phyloP scores from a whole-genome alignment of 92 coral and sea anemone species.

The Epizoanthus stellaris region DNA sequence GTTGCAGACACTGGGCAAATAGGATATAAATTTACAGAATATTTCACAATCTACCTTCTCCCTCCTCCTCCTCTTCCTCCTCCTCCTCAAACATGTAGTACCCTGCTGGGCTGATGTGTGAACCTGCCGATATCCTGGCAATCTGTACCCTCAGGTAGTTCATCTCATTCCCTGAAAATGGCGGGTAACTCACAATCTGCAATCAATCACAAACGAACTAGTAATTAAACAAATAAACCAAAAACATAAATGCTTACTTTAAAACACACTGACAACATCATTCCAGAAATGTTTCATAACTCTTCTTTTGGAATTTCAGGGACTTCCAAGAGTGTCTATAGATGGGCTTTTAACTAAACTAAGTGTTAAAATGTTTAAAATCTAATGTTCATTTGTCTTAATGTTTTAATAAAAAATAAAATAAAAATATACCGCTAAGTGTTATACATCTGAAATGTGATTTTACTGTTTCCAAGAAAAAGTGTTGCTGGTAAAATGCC shows the following conservation, averaged over 20 bases:
- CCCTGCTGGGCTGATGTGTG: slow-evolving; percentile 94
- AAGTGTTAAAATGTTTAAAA: too few relatives aligned
- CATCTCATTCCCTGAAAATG: slow-evolving; percentile 97
- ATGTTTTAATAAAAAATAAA: too few relatives aligned
- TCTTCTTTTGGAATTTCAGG: neutral
- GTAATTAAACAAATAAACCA: neutral
- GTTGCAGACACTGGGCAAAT: too few relatives aligned
- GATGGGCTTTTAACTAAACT: too few relatives aligned
- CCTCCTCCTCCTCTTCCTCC: slow-evolving; percentile 98
- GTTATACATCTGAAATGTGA: too few relatives aligned
- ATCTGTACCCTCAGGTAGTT: slow-evolving; percentile 96
- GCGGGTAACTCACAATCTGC: slow-evolving; percentile 93
- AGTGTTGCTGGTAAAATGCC: too few relatives aligned
- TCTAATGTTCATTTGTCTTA: too few relatives aligned
- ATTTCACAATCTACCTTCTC: slow-evolving; percentile 59
- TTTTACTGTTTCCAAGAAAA: too few relatives aligned
- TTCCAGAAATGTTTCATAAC: neutral
- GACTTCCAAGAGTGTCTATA: neutral
- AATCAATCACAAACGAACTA: neutral
- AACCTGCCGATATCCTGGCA: slow-evolving; percentile 92
- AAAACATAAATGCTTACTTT: neutral
- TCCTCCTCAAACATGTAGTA: slow-evolving; percentile 99
- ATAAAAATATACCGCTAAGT: too few relatives aligned
- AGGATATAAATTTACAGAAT: too few relatives aligned
- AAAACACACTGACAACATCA: neutral